Evolutionary conservation across 2,797 vertebrate genomes (phyloP), one percentile per base, ranked within the genome.

Genomic region (Epinephelus malabaricus): DNA sequence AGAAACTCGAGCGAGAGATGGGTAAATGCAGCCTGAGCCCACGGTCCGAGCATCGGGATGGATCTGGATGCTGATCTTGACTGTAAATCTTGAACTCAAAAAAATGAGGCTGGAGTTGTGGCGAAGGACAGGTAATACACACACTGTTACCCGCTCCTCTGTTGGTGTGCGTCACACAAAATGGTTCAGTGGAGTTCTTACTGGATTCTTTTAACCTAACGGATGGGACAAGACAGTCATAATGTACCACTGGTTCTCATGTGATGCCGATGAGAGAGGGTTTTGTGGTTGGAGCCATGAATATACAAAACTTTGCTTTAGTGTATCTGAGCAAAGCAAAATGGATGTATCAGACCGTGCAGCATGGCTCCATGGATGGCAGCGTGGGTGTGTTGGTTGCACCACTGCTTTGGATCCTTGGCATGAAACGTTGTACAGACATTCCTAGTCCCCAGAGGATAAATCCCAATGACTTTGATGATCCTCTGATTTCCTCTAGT

Each of bases 1-100:
- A 97, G 82, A 96, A 95, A 89, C 92, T 98, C 51, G 95, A 95
- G 63, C 92, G 90, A 25, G 96, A 97, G 85, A 88, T 90, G 72
- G n/a, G 63, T 18, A 87, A 84, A 82, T 25, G 30, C 25, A 76
- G 56, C 51, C 59, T 14, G 0, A 18, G 14, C 2, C 58, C 66
- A 10, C 50, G 34, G 12, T 66, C 75, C 0, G 17, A 50, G 66
- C 18, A 1, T 45, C 46, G 1, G 18, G 58, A 78, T 11, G 76
- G 60, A 65, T 63, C 83, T 27, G 63, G 68, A 56, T 73, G 51
- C 3, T 82, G 83, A 89, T 76, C 18, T 12, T 21, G 21, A 53
- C 18, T 4, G 40, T 49, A 27, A 63, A 45, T 63, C 2, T 18
- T 18, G 10, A 60, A 58, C 17, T 75, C 45, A 19, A 17, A 13